Evolutionary conservation across 2,888 invertebrate genomes (phyloP), one percentile per base, ranked within the genome.

Genomic region (Apamea monoglypha): DNA sequence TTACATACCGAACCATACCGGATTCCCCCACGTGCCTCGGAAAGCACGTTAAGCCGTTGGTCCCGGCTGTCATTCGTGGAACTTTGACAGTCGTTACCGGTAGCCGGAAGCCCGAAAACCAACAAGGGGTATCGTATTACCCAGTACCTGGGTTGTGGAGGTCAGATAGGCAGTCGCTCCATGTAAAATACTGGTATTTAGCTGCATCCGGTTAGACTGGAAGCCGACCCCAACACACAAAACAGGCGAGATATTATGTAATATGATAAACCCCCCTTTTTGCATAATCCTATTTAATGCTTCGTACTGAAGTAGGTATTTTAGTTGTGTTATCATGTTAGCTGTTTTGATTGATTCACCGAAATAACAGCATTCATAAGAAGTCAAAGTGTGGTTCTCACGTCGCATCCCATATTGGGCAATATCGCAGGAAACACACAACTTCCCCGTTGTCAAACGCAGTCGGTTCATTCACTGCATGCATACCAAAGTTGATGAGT

Each of bases 391-490:
- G 36, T 40, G 81, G 81, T 85, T 89, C 90, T 84, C 89, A 89
- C 83, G 90, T 64, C 64, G 66, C 75, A 71, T 76, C 56, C 66
- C 61, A 68, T n/a, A 73, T 88, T 90, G 81, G 74, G 83, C 79
- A 85, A 88, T 78, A 69, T 80, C 61, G 69, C 77, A 85, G 80
- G 83, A 87, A 85, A 83, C 76, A 75, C 84, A 84, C 77, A 79
- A 84, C 75, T 85, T 87, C 84, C 82, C 83, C 75, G 80, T 82
- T 80, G 90, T 88, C 80, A 74, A 81, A 82, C 81, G 73, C 82
- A 77, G 81, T 80, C 73, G 76, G 89, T 82, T 90, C 84, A 44
- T 84, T 83, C 78, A 84, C 74, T 84, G 85, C 85, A 78, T 64
- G 79, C 80, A 88, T 91, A 87, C 89, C 90, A 80, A 32, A 81